These are phyloP conservation scores for Taxidea taxus DNA, from an alignment of 2,113 vertebrate genomes.

Conservation along the genomic window DNA sequence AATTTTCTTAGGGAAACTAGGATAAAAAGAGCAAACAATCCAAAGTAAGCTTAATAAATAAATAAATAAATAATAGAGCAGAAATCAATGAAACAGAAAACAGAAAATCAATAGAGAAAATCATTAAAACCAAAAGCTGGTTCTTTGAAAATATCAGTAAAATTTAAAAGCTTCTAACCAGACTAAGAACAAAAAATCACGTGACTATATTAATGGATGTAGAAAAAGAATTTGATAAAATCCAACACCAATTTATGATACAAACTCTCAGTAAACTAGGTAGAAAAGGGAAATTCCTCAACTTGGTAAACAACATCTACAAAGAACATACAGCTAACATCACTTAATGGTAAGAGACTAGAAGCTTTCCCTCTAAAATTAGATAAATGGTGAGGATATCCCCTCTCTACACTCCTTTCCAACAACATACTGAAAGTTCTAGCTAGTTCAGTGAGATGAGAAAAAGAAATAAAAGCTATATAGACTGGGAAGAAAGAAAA, in stretches of 20 bases:
- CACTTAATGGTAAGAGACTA: neutral
- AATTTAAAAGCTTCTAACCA: neutral
- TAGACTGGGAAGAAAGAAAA: neutral
- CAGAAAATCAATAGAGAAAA: neutral
- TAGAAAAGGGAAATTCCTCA: neutral
- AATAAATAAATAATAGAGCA: neutral
- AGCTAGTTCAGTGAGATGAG: neutral
- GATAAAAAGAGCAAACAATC: neutral
- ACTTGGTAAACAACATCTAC: neutral
- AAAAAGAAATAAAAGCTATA: neutral
- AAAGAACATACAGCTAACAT: neutral
- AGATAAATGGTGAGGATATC: neutral
- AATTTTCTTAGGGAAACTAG: neutral
- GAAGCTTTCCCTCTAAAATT: neutral
- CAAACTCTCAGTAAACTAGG: neutral
- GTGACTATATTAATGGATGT: neutral
- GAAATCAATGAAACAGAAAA: neutral
- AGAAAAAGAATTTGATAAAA: neutral
- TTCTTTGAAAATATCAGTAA: neutral
- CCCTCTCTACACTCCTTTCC: neutral
- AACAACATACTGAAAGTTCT: neutral
- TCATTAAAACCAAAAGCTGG: neutral
- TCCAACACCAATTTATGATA: neutral
- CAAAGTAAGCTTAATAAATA: neutral
- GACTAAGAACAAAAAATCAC: neutral